Base-by-base conservation (phyloP, 2,888 invertebrate genomes). In the Aleiodes alternator region DNA sequence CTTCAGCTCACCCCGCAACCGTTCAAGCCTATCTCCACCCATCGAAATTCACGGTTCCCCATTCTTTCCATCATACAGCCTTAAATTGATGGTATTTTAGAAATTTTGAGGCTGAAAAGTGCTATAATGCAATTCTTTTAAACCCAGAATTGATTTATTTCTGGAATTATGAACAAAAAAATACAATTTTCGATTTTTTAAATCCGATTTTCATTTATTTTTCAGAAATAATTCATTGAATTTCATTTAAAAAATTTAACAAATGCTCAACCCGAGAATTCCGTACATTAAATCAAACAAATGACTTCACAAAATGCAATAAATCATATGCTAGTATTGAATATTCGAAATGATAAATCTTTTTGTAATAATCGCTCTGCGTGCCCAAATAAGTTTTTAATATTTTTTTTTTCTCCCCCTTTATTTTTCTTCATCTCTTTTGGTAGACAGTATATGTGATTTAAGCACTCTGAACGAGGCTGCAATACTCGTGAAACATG, bases 401-500 rank as follows among this genome's bases (percentile, higher is more conserved):
- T 43, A 43, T 43, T 43, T 11, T 43, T 43, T 9, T 43, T 9
- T 43, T 11, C 3, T 59, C 3, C 23, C 23, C 23, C 9, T 31
- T 23, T 6, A 12, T 57, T 11, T 4, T 7, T 34, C 38, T 59
- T 1, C 34, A 1, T 11, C 12, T n/a, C 31, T 12, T 6, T 29
- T 57, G 31, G 12, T 11, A 12, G 59, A 31, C 34, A 69, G 73
- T 76, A 72, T 76, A 34, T 72, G 68, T 81, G 80, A 81, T 82
- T 84, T 76, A 82, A 83, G 77, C 80, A 80, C 80, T 80, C 79
- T 79, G 72, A 72, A 75, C 76, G 75, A 78, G 76, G 79, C 82
- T 80, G 80, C 80, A 59, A 79, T 80, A 76, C 83, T 82, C 82
- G 80, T 76, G 77, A 83, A 80, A 80, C 78, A 81, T 80, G 81